Conservation (phyloP, 2,113 vertebrate genomes). For the Bambusicola thoracicus region DNA sequence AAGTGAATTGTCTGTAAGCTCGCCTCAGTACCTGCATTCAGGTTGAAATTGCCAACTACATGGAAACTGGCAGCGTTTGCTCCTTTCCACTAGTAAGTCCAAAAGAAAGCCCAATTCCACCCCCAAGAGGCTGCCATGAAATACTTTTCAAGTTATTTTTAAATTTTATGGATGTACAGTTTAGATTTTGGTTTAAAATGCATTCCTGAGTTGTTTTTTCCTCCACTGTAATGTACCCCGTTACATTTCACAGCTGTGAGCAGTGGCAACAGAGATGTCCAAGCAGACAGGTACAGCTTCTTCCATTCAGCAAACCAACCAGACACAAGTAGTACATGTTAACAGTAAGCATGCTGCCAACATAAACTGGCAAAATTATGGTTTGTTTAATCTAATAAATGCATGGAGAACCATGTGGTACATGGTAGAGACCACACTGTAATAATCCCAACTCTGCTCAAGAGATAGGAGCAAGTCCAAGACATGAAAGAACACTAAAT, state of each 20-base stretch:
- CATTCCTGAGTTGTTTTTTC: background rate
- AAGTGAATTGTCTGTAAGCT: background rate
- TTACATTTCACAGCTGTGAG: background rate
- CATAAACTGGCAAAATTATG: background rate
- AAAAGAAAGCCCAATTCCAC: background rate
- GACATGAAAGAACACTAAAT: background rate
- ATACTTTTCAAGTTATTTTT: background rate
- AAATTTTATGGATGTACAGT: background rate
- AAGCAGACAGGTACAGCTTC: background rate
- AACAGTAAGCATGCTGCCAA: background rate
- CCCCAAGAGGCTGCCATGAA: background rate
- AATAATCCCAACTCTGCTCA: background rate
- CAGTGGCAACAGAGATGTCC: background rate
- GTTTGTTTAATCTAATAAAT: background rate
- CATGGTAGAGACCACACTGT: background rate
- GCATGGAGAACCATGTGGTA: background rate
- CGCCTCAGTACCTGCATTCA: background rate
- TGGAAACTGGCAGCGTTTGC: background rate
- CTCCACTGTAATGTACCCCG: background rate
- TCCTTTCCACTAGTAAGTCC: background rate
- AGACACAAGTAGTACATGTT: background rate
- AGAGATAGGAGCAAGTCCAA: background rate
- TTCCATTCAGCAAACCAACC: background rate
- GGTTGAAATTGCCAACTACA: background rate
- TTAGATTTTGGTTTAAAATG: background rate